Evolutionary conservation across 2,113 vertebrate species (phyloP).

Genomic region (Cyphomyrus plagiostoma): DNA sequence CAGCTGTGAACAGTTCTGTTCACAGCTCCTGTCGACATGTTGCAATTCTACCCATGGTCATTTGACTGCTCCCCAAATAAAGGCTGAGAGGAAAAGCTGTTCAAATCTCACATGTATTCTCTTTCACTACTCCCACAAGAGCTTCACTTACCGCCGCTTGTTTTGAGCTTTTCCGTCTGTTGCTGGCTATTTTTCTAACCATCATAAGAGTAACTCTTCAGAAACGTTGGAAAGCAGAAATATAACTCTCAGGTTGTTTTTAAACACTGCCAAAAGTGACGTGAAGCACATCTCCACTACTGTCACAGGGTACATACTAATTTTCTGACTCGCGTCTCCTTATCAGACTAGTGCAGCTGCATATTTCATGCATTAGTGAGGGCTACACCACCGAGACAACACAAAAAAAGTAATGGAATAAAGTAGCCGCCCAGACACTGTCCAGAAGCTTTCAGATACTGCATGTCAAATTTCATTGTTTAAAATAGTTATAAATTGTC

Average conservation of each 20-base stretch:
- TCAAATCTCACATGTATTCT: background rate
- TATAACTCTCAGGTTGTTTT: background rate
- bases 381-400: background rate
- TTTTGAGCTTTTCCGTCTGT: background rate
- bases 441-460: background rate
- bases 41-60: background rate
- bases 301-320: background rate
- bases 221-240: background rate
- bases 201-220: background rate
- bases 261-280: background rate
- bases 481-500: slow-evolving; percentile 4
- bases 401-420: background rate
- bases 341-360: background rate
- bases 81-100: background rate
- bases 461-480: background rate
- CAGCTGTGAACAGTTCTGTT: background rate
- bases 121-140: background rate
- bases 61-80: background rate
- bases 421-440: slow-evolving; percentile 3
- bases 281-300: too few relatives aligned
- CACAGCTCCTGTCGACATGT: background rate
- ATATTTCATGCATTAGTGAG: background rate
- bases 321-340: background rate
- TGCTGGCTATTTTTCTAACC: background rate
- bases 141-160: background rate